Evolutionary conservation across 1,140 invertebrate genomes (phyloP), one percentile per base, ranked within the genome.

Genomic region (Epicauta chinensis): DNA sequence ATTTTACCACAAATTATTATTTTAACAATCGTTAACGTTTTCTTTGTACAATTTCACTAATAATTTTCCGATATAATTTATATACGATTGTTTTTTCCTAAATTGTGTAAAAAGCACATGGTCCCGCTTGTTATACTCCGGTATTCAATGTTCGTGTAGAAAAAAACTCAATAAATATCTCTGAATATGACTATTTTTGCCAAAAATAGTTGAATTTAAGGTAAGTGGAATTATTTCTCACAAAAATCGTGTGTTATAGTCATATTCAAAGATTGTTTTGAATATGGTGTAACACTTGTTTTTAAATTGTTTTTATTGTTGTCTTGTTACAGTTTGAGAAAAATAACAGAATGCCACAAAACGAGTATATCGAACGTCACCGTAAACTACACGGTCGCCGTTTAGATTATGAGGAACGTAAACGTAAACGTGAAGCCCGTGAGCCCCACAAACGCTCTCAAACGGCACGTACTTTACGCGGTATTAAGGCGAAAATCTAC

Each of bases 321-420:
- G 54, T 48, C 34, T 50, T 42, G 10, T 58, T 55, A 4, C 42
- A 55, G 52, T 12, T 23, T 45, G 14, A 39, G 7, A 23, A 23
- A 23, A 3, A 23, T 3, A 23, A 23, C 16, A 36, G 66, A 63
- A 97, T 97, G 97, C 97, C 97, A 63, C 97, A 99, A 77, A 99
- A 99, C 83, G 97, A 99, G 73, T 95, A 99, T 74, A 99, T 99
- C 74, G 97, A 99, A 64, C 81, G 97, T 42, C 92, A 96, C 71
- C 83, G 89, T 62, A 99, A 99, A 71, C 81, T 97, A 2, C 87
- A 97, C 78, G 97, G 97, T 63, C 81, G 91, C 53, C 82, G 97
- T 42, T 78, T 99, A 43, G 96, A 99, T 79, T 93, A 99, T 83
- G 91, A 99, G 75, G 97, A 99, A 71, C 79, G 90, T 50, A 96